Evolutionary conservation across 2,113 vertebrate species (phyloP), one percentile per base, ranked within the genome.

Genomic region (Eclectus roratus): DNA sequence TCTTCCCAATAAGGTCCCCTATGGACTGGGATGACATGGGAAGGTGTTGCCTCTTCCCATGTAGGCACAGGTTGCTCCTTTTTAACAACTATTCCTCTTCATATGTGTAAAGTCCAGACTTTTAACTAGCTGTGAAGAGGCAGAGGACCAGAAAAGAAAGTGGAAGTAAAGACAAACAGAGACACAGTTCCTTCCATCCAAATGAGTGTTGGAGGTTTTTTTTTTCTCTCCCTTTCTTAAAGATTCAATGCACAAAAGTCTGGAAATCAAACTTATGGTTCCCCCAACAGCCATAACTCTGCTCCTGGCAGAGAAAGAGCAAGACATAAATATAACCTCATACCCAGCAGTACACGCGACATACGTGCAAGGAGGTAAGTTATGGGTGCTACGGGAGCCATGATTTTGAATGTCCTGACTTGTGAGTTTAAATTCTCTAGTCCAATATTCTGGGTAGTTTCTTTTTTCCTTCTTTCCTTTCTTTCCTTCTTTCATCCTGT

Each of bases 401-500:
- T 96, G 85, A 96, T 87, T 96, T 43, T 89, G 77, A 96, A 93
- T 94, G 93, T 66, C 87, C 70, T 91, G 91, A 93, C 92, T 95
- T 72, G 77, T 52, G 83, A 96, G 82, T 79, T 92, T 91, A 88
- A 92, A 79, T 89, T 88, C 91, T 79, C 83, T 72, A 72, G 77
- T 49, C 77, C 66, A 72, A 8, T 82, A 66, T 91, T 87, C 76
- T 39, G 49, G 41, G 17, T 47, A 91, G 77, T 88, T 96, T 69
- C 39, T 79, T 37, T 37, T 37, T 37, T 37, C 37, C 37, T 37
- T 37, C 37, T 37, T 37, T 37, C 37, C 37, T 37, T 91, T 56
- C 70, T 85, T 79, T 85, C 46, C 31, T 43, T 79, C 78, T 84
- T 28, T 28, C 37, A 63, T 49, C 28, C 3, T 23, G 2, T 46